Conservation (phyloP, 2,797 vertebrate species). For the Anabas testudineus region DNA sequence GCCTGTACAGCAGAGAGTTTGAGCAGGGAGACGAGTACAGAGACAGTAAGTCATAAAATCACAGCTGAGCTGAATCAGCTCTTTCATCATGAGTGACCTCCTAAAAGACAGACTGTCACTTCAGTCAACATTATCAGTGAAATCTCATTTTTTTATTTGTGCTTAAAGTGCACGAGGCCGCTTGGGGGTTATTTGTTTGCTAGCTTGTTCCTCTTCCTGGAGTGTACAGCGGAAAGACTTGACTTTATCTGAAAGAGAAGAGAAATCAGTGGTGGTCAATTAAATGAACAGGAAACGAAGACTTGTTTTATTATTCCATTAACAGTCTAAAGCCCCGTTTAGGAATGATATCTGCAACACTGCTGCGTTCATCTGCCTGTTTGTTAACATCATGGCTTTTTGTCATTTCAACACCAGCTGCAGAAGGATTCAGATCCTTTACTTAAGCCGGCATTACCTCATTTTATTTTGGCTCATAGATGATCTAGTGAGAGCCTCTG, state of each 20-base stretch:
- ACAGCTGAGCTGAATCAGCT: constrained; percentile 61
- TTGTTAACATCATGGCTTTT: too few species aligned
- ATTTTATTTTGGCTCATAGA: too few species aligned
- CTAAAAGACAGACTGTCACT: constrained; percentile 7
- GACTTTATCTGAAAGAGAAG: constrained; percentile 91
- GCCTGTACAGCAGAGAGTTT: constrained; percentile 52
- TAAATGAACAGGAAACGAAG: not conserved
- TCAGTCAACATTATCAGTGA: constrained; percentile 23
- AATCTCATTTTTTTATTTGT: not conserved
- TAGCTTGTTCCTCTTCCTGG: constrained; percentile 97
- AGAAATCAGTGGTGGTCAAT: constrained; percentile 5
- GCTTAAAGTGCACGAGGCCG: constrained; percentile 86
- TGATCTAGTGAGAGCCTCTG: too few species aligned
- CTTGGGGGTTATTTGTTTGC: constrained; percentile 96
- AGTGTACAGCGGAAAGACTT: constrained; percentile 95
- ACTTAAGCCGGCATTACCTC: too few species aligned
- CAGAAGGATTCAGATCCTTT: too few species aligned
- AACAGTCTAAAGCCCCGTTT: not conserved
- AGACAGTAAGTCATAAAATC: constrained; percentile 39
- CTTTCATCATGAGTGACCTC: constrained; percentile 12
- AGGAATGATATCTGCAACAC: not conserved
- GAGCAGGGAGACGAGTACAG: constrained; percentile 23
- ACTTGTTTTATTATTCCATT: not conserved
- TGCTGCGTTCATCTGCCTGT: too few species aligned
- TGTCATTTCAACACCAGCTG: too few species aligned